These are phyloP conservation scores for Anguilla megastoma DNA, from an alignment of 2,797 vertebrate genomes.

Conservation along the genomic window DNA sequence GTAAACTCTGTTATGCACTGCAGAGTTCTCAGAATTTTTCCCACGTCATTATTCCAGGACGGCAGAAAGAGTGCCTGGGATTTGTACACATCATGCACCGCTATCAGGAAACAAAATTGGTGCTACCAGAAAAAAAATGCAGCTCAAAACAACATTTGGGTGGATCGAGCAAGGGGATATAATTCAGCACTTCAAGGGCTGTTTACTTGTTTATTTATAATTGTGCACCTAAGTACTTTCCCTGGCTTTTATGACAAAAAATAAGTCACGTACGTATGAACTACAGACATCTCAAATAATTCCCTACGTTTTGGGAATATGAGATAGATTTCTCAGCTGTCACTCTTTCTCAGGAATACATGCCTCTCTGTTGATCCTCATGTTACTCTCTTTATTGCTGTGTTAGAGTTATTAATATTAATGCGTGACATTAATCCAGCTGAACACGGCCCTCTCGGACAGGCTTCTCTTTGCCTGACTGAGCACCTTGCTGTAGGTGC, in stretches of 20 bases:
- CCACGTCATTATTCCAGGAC: background rate
- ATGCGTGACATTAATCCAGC: slow-evolving; percentile 57
- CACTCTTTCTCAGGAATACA: slow-evolving; percentile 37
- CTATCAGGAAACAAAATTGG: background rate
- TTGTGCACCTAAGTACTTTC: background rate
- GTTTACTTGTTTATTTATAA: background rate
- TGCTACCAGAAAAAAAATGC: background rate
- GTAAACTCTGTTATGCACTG: background rate
- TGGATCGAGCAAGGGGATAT: no score
- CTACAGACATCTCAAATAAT: background rate
- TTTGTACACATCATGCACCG: background rate
- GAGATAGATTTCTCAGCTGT: slow-evolving; percentile 29
- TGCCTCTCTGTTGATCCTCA: slow-evolving; percentile 43
- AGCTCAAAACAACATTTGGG: background rate
- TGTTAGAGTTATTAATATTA: slow-evolving; percentile 72
- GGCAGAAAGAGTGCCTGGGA: background rate
- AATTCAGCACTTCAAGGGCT: background rate
- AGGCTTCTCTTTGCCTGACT: slow-evolving; percentile 63
- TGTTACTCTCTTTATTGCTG: slow-evolving; percentile 52
- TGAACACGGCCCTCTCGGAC: slow-evolving; percentile 60
- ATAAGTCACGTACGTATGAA: no score
- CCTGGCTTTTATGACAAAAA: background rate
- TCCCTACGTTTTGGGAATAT: background rate
- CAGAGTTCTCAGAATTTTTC: background rate
- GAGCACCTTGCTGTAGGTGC: slow-evolving; percentile 76